Base-by-base conservation (phyloP, 2,113 vertebrate species). In the Acrocephalus kingi region DNA sequence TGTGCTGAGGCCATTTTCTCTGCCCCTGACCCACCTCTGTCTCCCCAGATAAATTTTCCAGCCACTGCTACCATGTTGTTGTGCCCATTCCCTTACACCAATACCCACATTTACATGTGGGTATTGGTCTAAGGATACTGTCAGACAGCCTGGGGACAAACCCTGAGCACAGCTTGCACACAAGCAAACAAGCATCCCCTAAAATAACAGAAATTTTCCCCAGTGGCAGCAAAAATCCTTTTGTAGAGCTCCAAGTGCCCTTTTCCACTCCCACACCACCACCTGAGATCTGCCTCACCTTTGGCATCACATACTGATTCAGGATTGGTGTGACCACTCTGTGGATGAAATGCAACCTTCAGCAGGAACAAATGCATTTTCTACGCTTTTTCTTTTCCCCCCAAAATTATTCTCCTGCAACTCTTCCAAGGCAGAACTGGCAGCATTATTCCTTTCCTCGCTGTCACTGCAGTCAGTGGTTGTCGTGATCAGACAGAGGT, bases 11-110 rank as follows among this genome's bases (percentile, higher is more conserved):
- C 35, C 16, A 24, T 68, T 91, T 84, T 5, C 33, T 10, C 56
- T 33, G 48, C 18, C 22, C 19, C 37, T 20, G 18, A 27, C 0
- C 20, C 54, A 10, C 11, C 2, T 14, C 25, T 8, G 0, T 12
- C 33, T 79, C 49, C 49, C 62, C 67, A 56, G 11, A 4, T 4
- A 0, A 3, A 8, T 46, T 67, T 63, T 15, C 35, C 84, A 80
- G 54, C 25, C 33, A 10, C 43, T 68, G 49, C 23, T 20, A 14
- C 14, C 35, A 45, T 7, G 18, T 27, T 14, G 8, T 28, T 77
- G 31, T 69, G 54, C 48, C 43, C 19, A 10, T 27, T n/a, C 10
- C 8, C 9, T 43, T 9, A 49, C 10, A 59, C 17, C 61, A 59
- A 13, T 1, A 18, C 16, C 14, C 11, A 12, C 39, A 4, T 9